Percentiles rank a stretch among this genome's conserved stretches.
phyloP scores from a whole-genome alignment of 2,797 vertebrate species.

The Lutjanus argentimaculatus region DNA sequence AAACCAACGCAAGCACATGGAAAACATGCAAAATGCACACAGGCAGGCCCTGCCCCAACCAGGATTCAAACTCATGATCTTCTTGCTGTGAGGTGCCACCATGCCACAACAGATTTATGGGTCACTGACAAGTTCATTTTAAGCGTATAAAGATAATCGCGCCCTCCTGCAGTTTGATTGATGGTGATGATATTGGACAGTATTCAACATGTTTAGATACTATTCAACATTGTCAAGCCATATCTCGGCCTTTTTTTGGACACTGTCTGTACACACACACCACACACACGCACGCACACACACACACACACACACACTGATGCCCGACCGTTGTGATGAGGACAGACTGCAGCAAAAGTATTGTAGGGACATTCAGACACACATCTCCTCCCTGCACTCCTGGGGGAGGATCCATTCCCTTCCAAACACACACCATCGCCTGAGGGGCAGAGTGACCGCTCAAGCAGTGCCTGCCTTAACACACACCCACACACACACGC shows the following conservation, averaged over 20 bases:
- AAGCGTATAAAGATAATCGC: background rate
- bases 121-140: background rate
- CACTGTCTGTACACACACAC: background rate
- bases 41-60: no score
- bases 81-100: no score
- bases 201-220: no score
- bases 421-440: constrained; percentile 83
- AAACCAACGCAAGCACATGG: no score
- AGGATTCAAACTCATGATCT: no score
- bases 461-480: constrained; percentile 75
- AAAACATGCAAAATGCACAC: no score
- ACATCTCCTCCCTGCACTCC: constrained; percentile 78
- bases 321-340: constrained; percentile 58
- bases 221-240: background rate
- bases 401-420: constrained; percentile 85
- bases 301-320: constrained; percentile 5
- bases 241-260: constrained; percentile 6
- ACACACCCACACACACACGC: constrained; percentile 45
- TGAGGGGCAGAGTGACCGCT: constrained; percentile 86
- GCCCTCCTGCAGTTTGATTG: background rate
- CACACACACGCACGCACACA: background rate
- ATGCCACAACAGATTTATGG: background rate
- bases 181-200: background rate
- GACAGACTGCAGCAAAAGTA: constrained; percentile 80
- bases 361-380: constrained; percentile 71